Evolutionary conservation across 2,113 vertebrate genomes (phyloP).

Genomic region (Neolamprologus brichardi): DNA sequence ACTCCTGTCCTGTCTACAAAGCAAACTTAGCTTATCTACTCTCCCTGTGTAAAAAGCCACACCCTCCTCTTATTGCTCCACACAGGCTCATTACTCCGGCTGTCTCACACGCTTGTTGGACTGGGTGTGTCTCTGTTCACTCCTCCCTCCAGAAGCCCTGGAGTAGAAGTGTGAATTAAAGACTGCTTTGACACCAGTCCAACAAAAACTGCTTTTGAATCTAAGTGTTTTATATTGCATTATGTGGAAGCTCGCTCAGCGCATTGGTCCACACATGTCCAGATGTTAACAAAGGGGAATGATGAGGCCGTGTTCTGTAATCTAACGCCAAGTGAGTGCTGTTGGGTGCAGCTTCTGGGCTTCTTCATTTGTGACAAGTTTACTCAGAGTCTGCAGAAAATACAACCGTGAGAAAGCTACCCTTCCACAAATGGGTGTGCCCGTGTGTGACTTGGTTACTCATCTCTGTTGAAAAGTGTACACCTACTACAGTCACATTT

Average conservation of each 20-base stretch:
- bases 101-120: slow-evolving; percentile 48
- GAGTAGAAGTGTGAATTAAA: slow-evolving; percentile 1
- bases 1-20: slow-evolving; percentile 29
- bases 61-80: slow-evolving; percentile 70
- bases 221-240: background rate
- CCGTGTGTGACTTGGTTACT: background rate
- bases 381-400: background rate
- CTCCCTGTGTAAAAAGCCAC: slow-evolving; percentile 46
- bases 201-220: background rate
- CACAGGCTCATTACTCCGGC: slow-evolving; percentile 27
- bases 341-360: background rate
- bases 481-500: background rate
- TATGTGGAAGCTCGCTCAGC: background rate
- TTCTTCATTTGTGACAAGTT: background rate
- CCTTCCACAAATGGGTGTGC: slow-evolving; percentile 12
- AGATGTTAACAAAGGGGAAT: background rate
- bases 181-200: background rate
- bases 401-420: background rate
- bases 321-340: background rate
- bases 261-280: background rate
- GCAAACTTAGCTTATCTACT: slow-evolving; percentile 56
- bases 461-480: background rate
- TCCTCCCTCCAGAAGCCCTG: slow-evolving; percentile 13
- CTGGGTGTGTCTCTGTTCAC: slow-evolving; percentile 62
- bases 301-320: background rate